Percentiles rank a stretch among this genome's conserved stretches.
phyloP scores from a whole-genome alignment of 2,888 invertebrate genomes.

The Acanthosepion esculentum region DNA sequence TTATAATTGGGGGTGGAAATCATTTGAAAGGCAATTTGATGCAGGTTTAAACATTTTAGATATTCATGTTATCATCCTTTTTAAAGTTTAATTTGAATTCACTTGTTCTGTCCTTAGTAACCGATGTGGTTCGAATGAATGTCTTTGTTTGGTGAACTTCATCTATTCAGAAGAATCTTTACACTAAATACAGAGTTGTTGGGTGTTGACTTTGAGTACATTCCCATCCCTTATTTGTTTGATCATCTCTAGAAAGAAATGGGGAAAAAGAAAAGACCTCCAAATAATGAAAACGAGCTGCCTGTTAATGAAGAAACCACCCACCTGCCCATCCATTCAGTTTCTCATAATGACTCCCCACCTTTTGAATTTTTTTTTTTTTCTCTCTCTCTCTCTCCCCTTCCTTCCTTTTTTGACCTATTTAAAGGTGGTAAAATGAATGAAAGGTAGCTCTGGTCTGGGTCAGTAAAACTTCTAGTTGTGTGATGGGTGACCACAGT shows the following conservation, averaged over 20 bases:
- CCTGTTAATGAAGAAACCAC: neutral
- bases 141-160: slow-evolving; percentile 23
- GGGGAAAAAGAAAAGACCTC: neutral
- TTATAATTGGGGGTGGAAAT: neutral
- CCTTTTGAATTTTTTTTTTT: too few relatives aligned
- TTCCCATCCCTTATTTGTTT: neutral
- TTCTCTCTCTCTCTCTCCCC: too few relatives aligned
- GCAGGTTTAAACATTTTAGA: neutral
- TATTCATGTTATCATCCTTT: neutral
- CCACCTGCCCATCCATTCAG: neutral
- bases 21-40: neutral
- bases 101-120: neutral
- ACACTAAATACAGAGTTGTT: neutral
- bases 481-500: slow-evolving; percentile 39
- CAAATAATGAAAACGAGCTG: neutral
- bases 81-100: neutral
- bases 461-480: slow-evolving; percentile 42
- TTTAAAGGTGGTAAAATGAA: slow-evolving; percentile 36
- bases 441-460: slow-evolving; percentile 37
- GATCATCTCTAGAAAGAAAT: neutral
- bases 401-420: neutral
- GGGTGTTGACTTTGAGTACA: slow-evolving; percentile 13
- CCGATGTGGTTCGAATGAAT: neutral
- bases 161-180: neutral
- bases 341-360: neutral